Evolutionary conservation across 2,797 vertebrate genomes (phyloP).

Genomic region (Philypnodon macrostomus): DNA sequence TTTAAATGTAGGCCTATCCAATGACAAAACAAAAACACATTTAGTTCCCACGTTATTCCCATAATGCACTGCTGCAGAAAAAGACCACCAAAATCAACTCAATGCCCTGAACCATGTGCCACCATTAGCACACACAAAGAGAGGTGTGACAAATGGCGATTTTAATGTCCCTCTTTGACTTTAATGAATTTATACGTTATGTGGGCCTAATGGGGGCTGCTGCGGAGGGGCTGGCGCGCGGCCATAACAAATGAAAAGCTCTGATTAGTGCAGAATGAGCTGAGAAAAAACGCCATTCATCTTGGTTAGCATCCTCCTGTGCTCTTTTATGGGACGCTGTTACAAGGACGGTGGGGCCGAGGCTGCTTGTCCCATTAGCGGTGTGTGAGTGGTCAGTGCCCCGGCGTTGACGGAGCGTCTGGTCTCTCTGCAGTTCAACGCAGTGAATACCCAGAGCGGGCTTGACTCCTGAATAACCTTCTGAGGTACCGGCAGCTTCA

Average conservation of each 20-base stretch:
- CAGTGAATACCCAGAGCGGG: conserved; percentile 72
- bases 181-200: conserved; percentile 84
- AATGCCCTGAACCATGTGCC: conserved; percentile 79
- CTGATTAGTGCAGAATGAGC: conserved; percentile 82
- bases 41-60: conserved; percentile 58
- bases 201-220: conserved; percentile 70
- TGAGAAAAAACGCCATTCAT: conserved; percentile 77
- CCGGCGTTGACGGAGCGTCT: conserved; percentile 74
- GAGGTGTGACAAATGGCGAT: conserved; percentile 76
- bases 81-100: conserved; percentile 66
- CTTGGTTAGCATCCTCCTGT: conserved; percentile 82
- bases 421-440: conserved; percentile 66
- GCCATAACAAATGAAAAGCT: conserved; percentile 79
- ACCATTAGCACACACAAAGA: conserved; percentile 81
- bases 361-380: conserved; percentile 71
- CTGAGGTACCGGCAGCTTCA: conserved; percentile 78
- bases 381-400: conserved; percentile 73
- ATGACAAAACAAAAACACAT: conserved; percentile 15
- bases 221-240: conserved; percentile 68
- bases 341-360: conserved; percentile 69
- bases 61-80: conserved; percentile 29
- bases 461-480: conserved; percentile 84
- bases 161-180: conserved; percentile 81
- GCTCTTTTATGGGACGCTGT: conserved; percentile 77
- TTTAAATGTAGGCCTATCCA: conserved; percentile 3